A percentile compares a stretch with the other conserved stretches of the same genome.
Conservation (phyloP, 1,140 invertebrate genomes). For the Brachionus paranguensis region DNA sequence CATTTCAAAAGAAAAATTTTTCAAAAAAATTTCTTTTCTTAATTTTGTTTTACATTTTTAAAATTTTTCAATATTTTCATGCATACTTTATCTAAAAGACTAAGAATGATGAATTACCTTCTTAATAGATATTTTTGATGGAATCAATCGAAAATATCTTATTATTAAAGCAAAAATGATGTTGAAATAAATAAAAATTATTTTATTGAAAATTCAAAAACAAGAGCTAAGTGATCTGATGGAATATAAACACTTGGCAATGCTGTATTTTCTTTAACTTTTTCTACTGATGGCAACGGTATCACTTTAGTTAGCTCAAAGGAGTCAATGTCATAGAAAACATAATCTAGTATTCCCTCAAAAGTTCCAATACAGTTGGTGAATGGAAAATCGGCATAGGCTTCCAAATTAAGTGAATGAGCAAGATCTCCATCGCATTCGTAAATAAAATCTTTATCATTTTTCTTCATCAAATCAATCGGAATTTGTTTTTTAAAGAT, state of each 20-base stretch:
- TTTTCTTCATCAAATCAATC: neutral
- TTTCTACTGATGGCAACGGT: constrained; percentile 12
- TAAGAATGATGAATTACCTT: no score
- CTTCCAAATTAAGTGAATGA: neutral
- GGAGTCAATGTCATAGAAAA: constrained; percentile 9
- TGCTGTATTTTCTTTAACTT: constrained; percentile 18
- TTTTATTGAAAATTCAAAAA: constrained; percentile 36
- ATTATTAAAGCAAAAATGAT: no score
- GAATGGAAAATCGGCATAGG: constrained; percentile 31
- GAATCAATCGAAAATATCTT: no score
- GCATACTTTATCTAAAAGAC: no score
- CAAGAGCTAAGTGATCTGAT: constrained; percentile 33
- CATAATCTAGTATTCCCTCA: constrained; percentile 21
- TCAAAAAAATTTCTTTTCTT: no score
- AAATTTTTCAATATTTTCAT: no score
- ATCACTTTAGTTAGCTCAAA: constrained; percentile 6
- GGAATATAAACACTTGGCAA: constrained; percentile 11
- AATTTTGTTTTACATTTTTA: no score
- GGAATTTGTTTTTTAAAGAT: constrained; percentile 6
- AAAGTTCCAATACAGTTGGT: constrained; percentile 24
- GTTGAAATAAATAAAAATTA: neutral
- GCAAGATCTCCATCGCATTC: neutral
- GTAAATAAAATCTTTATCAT: constrained; percentile 7
- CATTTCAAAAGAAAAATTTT: no score
- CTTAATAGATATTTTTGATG: no score